Percentiles rank a stretch among this genome's conserved stretches.
Conservation (phyloP, 1,140 invertebrate genomes). For the Aphis gossypii region DNA sequence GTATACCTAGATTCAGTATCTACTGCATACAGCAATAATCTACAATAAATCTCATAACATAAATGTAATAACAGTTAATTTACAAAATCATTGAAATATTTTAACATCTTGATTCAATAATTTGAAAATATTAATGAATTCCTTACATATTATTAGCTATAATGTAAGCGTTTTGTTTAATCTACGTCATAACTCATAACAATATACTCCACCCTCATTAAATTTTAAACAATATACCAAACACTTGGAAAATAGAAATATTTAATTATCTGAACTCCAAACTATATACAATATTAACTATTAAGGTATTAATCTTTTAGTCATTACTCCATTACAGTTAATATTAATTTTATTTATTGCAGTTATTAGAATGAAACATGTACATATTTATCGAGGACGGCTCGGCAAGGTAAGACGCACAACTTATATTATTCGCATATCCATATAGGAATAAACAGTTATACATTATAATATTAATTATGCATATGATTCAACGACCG, state of each 20-base stretch:
- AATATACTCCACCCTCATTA: too few relatives aligned
- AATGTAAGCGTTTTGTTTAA: too few relatives aligned
- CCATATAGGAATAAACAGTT: background rate
- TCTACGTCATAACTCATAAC: background rate
- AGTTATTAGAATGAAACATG: background rate
- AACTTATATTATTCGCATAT: background rate
- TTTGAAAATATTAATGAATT: background rate
- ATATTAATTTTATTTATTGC: background rate
- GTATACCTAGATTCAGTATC: too few relatives aligned
- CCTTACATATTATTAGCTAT: background rate
- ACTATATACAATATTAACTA: too few relatives aligned
- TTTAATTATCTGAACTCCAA: too few relatives aligned
- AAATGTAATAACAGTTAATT: background rate
- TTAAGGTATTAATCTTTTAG: background rate
- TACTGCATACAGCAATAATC: background rate
- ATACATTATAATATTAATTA: background rate
- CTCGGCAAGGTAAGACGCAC: background rate
- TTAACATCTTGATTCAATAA: background rate
- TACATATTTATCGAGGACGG: background rate
- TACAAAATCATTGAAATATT: background rate
- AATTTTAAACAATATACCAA: background rate
- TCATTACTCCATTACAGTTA: background rate
- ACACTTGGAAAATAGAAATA: too few relatives aligned
- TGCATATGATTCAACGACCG: background rate
- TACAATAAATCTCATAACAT: background rate